These are phyloP conservation scores for Oligia latruncula DNA, from an alignment of 2,888 invertebrate genomes.

Conservation along the genomic window DNA sequence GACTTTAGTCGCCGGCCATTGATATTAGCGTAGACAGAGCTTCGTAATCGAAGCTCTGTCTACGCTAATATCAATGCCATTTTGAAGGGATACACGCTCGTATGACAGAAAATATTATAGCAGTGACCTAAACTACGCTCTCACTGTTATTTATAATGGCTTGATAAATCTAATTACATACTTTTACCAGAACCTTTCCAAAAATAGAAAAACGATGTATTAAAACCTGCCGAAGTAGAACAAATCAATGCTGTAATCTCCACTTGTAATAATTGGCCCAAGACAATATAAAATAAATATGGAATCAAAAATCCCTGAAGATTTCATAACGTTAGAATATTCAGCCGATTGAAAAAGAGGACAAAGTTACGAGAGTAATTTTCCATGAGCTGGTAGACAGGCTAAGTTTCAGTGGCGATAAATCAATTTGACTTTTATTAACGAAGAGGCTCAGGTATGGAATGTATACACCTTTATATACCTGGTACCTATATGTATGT, in stretches of 20 bases:
- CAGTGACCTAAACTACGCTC: not conserved
- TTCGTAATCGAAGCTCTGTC: too few species aligned
- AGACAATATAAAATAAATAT: constrained; percentile 13
- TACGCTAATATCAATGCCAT: not conserved
- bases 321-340: constrained; percentile 39
- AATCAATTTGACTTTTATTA: constrained; percentile 61
- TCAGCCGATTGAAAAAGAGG: constrained; percentile 33
- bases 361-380: constrained; percentile 55
- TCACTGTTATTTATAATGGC: not conserved
- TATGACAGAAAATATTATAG: not conserved
- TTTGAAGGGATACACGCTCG: not conserved
- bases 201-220: not conserved
- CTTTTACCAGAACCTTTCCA: not conserved
- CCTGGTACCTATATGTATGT: not conserved
- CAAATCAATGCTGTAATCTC: not conserved
- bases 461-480: constrained; percentile 1
- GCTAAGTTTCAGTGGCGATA: constrained; percentile 51
- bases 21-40: too few species aligned
- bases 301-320: constrained; percentile 21
- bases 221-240: not conserved
- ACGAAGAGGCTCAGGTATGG: constrained; percentile 19
- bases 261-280: not conserved
- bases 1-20: too few species aligned
- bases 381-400: constrained; percentile 51
- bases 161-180: not conserved